Evolutionary conservation across 2,113 vertebrate species (phyloP).

Genomic region (Rhea pennata): DNA sequence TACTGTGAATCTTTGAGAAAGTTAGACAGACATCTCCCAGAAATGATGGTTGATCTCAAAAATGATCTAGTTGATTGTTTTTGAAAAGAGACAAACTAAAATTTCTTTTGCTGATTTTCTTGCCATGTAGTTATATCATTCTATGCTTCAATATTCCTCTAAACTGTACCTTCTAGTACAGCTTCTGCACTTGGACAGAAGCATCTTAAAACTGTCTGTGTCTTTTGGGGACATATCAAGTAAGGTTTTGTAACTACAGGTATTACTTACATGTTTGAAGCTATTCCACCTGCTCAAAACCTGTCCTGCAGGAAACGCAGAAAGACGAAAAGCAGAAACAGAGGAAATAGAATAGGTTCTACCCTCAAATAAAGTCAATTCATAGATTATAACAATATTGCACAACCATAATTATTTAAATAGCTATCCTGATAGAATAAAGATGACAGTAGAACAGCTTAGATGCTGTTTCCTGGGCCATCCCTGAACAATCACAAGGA

Average conservation of each 20-base stretch:
- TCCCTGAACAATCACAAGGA: neutral
- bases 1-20: neutral
- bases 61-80: neutral
- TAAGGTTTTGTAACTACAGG: neutral
- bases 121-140: neutral
- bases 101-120: neutral
- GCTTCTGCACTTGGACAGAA: neutral
- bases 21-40: neutral
- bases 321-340: neutral
- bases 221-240: neutral
- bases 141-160: neutral
- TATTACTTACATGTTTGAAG: neutral
- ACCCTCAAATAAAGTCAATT: neutral
- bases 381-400: neutral
- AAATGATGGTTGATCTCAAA: neutral
- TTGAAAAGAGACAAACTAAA: neutral
- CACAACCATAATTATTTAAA: neutral
- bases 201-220: fast-evolving
- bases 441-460: neutral
- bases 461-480: neutral
- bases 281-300: neutral
- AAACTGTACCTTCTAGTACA: neutral
- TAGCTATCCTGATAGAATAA: neutral
- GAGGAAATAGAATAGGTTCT: neutral
- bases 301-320: neutral